Evolutionary conservation across 2,888 invertebrate genomes (phyloP).

Genomic region (Zaprionus obscuricornis): DNA sequence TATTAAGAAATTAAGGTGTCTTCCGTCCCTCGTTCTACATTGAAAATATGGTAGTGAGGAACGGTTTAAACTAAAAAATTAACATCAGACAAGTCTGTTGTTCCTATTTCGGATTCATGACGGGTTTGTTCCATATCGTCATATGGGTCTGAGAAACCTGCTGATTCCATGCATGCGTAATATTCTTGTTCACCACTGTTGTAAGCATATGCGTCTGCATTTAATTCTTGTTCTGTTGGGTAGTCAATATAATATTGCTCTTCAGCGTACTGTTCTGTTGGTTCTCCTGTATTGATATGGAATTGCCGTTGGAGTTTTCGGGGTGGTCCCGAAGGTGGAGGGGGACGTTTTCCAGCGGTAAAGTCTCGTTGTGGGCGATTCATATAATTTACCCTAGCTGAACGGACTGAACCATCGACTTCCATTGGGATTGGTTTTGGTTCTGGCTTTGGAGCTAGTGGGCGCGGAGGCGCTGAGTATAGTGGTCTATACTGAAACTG

Average conservation of each 20-base stretch:
- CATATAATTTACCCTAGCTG: slow-evolving; percentile 19
- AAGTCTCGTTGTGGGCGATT: slow-evolving; percentile 20
- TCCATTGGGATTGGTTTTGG: slow-evolving; percentile 20
- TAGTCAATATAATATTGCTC: too few species aligned
- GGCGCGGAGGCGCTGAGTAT: not conserved
- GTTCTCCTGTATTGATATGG: too few species aligned
- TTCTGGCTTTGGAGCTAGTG: slow-evolving; percentile 8
- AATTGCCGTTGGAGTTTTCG: too few species aligned
- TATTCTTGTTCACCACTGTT: too few species aligned
- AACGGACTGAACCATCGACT: slow-evolving; percentile 12
- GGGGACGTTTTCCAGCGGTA: slow-evolving; percentile 22
- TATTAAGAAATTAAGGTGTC: not conserved
- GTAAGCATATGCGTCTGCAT: too few species aligned
- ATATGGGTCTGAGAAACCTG: too few species aligned
- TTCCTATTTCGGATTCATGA: too few species aligned
- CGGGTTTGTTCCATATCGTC: too few species aligned
- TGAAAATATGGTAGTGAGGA: not conserved
- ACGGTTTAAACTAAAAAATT: slow-evolving; percentile 8
- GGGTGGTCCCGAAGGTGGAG: slow-evolving; percentile 1
- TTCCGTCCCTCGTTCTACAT: slow-evolving; percentile 5
- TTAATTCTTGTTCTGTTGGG: too few species aligned
- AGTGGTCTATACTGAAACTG: not conserved
- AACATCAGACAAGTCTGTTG: too few species aligned
- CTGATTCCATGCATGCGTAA: too few species aligned
- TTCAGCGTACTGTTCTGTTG: too few species aligned